Evolutionary conservation across 2,888 invertebrate species (phyloP), one percentile per base, ranked within the genome.

Genomic region (Stenoptilia bipunctidactyla): DNA sequence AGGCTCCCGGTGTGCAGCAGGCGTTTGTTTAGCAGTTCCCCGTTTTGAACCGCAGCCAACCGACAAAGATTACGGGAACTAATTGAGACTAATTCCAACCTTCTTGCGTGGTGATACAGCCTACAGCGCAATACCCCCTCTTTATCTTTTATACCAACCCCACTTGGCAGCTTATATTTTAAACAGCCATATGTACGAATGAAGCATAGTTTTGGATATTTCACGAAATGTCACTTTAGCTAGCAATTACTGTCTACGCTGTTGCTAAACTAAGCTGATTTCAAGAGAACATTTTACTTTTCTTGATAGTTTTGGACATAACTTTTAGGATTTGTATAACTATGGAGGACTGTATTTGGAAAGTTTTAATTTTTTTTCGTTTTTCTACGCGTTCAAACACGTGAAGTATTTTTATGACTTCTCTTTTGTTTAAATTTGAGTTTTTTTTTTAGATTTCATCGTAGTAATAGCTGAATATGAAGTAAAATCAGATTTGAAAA

Each of bases 1-100:
- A 58, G 51, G 51, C 53, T 56, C 51, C 47, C 53, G 57, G 55
- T 52, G 51, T 54, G 49, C 15, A 52, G 53, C 53, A 48, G 46
- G 49, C 50, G 61, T 65, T 63, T 56, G 62, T 64, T 61, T 56
- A n/a, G 53, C 55, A 30, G 30, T 55, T 50, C 55, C 50, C 58
- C 54, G 55, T 60, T 66, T 70, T 70, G 71, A 71, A 66, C 58
- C 48, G 55, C 52, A 52, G 67, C 70, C 70, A 73, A 71, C 55
- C 57, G 55, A 53, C 50, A 53, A 57, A 45, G n/a, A n/a, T n/a
- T n/a, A n/a, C n/a, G 51, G 52, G 47, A 47, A 55, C 58, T 65
- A 68, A 66, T 65, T 58, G 53, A 50, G 50, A 53, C 58, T 70
- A 65, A 66, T 66, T 62, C 55, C 47, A 49, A 49, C 49, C 46